Evolutionary conservation across 2,888 invertebrate genomes (phyloP), one percentile per base, ranked within the genome.

Genomic region (Anaspis maculata): DNA sequence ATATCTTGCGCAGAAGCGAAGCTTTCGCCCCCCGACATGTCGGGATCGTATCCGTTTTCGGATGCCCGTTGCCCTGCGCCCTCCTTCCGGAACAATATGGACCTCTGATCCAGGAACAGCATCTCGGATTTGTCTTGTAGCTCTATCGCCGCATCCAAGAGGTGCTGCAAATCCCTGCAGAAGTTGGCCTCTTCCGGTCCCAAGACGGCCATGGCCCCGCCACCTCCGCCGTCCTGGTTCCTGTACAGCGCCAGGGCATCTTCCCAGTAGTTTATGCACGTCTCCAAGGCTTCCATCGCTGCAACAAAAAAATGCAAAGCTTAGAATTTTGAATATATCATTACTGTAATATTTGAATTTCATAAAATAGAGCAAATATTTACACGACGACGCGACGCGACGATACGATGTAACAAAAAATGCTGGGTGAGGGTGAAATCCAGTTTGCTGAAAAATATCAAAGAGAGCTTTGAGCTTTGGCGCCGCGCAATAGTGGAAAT

Each of bases 1-100:
- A 85, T 82, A 62, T 95, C 96, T 56, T 91, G 83, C 0, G 96
- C 96, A 2, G 95, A 96, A 29, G 92, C 90, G 67, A 95, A 97
- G 41, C 94, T 94, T 62, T 96, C 96, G 0, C 88, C 87, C 10
- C 91, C 91, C 47, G 91, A 90, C 42, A 88, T 79, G 56, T 81
- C 79, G 1, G 79, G 53, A 34, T 65, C 53, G 45, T 66, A 40
- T 51, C 67, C 48, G 51, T 61, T 52, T 59, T 62, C 70, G n/a
- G 49, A 48, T 37, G 61, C 67, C 33, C 67, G 74, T 39, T 71
- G 74, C 37, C 77, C 79, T n/a, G n/a, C n/a, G 56, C 79, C 80
- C 56, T 83, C 84, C 41, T 83, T 80, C 34, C 83, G 76, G 69
- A 90, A 90, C 45, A 90, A 69, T 41, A 90, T 83, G 15, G 89